phyloP scores from a whole-genome alignment of 2,797 vertebrate species.

The Poecilia gillii region DNA sequence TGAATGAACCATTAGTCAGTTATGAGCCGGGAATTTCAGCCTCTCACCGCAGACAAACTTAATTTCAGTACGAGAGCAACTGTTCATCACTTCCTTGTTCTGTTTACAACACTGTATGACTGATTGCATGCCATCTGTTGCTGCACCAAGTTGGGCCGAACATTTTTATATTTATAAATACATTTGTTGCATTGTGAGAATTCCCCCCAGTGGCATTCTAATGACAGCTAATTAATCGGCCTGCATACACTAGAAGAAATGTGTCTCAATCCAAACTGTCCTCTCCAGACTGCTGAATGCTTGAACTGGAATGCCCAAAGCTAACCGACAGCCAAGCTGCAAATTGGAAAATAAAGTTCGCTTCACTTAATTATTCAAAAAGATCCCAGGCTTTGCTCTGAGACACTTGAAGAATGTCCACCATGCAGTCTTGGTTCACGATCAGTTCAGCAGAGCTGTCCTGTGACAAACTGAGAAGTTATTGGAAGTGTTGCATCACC shows the following conservation, averaged over 20 bases:
- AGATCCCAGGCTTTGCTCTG: constrained; percentile 30
- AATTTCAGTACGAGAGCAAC: constrained; percentile 45
- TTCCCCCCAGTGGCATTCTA: constrained; percentile 53
- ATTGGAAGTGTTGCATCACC: background rate
- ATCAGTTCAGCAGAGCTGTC: constrained; percentile 8
- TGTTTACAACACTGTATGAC: constrained; percentile 42
- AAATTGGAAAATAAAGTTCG: constrained; percentile 44
- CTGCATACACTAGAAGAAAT: constrained; percentile 36
- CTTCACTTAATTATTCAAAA: constrained; percentile 53
- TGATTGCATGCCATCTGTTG: constrained; percentile 61
- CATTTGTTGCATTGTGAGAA: constrained; percentile 56
- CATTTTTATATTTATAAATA: constrained; percentile 52
- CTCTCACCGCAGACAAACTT: constrained; percentile 45
- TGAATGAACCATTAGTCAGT: background rate
- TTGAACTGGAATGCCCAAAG: constrained; percentile 42
- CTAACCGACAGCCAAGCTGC: constrained; percentile 40
- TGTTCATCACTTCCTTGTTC: constrained; percentile 40
- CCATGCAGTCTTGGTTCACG: constrained; percentile 9
- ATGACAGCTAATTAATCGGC: constrained; percentile 70
- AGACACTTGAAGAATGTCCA: constrained; percentile 32
- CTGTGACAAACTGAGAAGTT: background rate
- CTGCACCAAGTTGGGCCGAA: constrained; percentile 30
- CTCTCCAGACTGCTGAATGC: constrained; percentile 29
- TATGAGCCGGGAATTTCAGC: background rate
- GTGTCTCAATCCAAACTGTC: constrained; percentile 21